Base-by-base conservation (phyloP, 2,797 vertebrate genomes). In the Ptychobarbus kaznakovi region DNA sequence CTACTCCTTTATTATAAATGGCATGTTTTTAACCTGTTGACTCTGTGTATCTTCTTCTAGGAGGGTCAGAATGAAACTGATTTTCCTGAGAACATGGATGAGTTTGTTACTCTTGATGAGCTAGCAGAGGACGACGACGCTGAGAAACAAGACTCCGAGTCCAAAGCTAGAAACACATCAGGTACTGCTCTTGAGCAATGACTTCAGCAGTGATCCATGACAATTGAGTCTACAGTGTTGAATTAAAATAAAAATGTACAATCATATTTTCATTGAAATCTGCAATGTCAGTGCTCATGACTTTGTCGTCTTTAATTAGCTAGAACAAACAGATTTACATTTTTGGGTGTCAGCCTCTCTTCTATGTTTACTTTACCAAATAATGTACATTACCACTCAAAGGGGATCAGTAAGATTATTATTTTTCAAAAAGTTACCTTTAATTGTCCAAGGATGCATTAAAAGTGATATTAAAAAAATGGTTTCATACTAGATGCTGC, bases 51-150 rank as follows among this genome's bases (percentile, higher is more conserved):
- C 8, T 88, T 40, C 53, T 75, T 44, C 6, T 56, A 93, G 93
- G 88, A 90, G 22, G 81, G 94, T 53, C 66, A 56, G 25, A 90
- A 81, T 56, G 95, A 96, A 87, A 93, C 91, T 66, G 94, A 94
- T 88, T 98, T 96, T 90, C 95, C 96, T 1, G 96, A 96, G 86
- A 97, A 96, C 94, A 96, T 98, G 95, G 97, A 99, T 92, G 96
- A 98, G 89, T 98, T 99, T 92, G 97, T 99, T 91, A 98, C 96
- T 82, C 92, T 99, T 87, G 97, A 99, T 83, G 97, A 99, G 89
- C 93, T 98, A 85, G 96, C 94, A 1, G 97, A 98, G 25, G 96
- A 98, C 2, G 97, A 98, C 86, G 96, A 97, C 87, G 89, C 89
- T 0, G 95, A 92, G 56, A 80, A 73, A 35, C 82, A 81, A 0